Evolutionary conservation across 2,797 vertebrate genomes (phyloP), one percentile per base, ranked within the genome.

Genomic region (Enoplosus armatus): DNA sequence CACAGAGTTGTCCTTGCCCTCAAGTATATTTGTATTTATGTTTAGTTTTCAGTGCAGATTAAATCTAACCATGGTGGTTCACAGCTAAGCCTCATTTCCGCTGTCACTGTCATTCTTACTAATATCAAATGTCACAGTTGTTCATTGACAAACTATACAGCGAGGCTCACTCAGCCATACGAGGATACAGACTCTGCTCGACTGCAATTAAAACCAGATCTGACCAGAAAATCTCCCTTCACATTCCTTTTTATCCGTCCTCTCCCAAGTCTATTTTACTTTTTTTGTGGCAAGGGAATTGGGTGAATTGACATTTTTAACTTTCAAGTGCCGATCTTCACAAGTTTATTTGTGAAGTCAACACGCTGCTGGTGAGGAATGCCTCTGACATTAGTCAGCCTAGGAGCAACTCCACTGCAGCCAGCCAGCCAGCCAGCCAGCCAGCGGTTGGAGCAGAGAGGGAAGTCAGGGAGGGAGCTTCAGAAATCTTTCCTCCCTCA

Each of bases 341-440:
- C 72, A 65, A 55, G 72, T 86, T 88, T 72, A 72, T 85, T 64
- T 82, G 79, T 83, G 81, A 85, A 84, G 74, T 83, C 37, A 22
- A 69, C 68, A 67, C 26, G 5, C 62, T 64, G 84, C 81, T 70
- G 83, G 69, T 74, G 83, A 86, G 76, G 88, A 87, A 93, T 90
- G 81, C 89, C 87, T 88, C 84, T 63, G 66, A 88, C 82, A 80
- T 94, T 88, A 92, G 87, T 92, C 90, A 91, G 81, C 71, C 70
- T 39, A 43, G 63, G 31, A 82, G 80, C 72, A 66, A 60, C 75
- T 77, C 55, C 37, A 9, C 65, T 62, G 79, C 27, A 86, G 78
- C 72, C 76, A 80, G 75, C 29, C 68, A 74, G 69, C 58, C 72
- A 61, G 86, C 55, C 43, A 45, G 43, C 43, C 26, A 87, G 77